Evolutionary conservation across 2,797 vertebrate species (phyloP).

Genomic region (Falco columbarius): DNA sequence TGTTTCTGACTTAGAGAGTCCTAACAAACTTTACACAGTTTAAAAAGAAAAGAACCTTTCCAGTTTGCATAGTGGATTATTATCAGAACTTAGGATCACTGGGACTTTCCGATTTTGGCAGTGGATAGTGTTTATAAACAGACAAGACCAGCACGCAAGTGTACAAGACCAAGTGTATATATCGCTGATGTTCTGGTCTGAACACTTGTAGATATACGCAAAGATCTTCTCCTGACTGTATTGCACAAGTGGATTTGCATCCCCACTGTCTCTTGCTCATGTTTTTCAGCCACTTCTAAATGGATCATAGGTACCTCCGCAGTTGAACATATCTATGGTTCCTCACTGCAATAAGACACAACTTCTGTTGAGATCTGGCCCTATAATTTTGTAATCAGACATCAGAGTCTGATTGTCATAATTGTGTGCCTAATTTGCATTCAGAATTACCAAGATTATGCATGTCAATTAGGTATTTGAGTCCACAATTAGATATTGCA

Average conservation of each 20-base stretch:
- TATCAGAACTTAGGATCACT: background rate
- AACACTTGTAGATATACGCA: background rate
- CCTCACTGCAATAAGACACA: background rate
- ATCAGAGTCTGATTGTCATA: conserved; percentile 55
- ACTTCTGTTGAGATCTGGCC: background rate
- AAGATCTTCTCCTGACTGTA: background rate
- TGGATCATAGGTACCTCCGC: background rate
- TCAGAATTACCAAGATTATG: conserved; percentile 35
- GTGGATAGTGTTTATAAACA: background rate
- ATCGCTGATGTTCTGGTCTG: background rate
- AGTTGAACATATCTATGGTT: background rate
- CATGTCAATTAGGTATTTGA: conserved; percentile 40
- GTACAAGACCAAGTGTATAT: background rate
- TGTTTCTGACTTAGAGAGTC: background rate
- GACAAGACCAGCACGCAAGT: background rate
- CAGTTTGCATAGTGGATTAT: background rate
- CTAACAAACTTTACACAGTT: background rate
- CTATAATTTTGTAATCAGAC: conserved; percentile 62
- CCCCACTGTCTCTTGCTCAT: background rate
- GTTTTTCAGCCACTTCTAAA: background rate
- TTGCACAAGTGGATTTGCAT: background rate
- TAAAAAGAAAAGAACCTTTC: background rate
- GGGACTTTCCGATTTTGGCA: background rate
- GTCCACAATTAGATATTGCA: conserved; percentile 38
- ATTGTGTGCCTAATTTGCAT: conserved; percentile 52